Base-by-base conservation (phyloP, 2,888 invertebrate genomes). In the Drosophila tripunctata region DNA sequence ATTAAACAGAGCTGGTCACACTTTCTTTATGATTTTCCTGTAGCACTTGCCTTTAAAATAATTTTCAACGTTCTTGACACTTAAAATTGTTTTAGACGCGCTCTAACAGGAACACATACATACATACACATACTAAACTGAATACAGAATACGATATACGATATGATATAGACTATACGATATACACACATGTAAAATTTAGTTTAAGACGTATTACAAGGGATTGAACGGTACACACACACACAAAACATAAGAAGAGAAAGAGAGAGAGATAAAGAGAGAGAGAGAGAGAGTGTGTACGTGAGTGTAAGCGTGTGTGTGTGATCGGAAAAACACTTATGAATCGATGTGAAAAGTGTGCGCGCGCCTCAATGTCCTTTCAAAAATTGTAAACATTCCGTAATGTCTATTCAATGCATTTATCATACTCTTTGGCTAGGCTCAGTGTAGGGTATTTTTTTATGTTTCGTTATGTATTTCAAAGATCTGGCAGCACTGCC, bases 41-140 rank as follows among this genome's bases (percentile, higher is more conserved):
- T n/a, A 3, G 24, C 43, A 30, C 27, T n/a, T n/a, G n/a, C n/a
- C n/a, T n/a, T n/a, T n/a, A n/a, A n/a, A n/a, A n/a, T 17, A 27
- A 15, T 7, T 10, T 6, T 44, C 17, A 21, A 14, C 10, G 45
- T 7, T 36, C 48, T 51, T 17, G 2, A 30, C 12, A 12, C n/a
- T 41, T 2, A 10, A 17, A 14, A 5, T 30, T 50, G 36, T 51
- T 56, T 52, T 22, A 22, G 56, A 41, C 52, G 58, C 61, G 52
- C 48, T 71, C 61, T 48, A 48, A 40, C 36, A 24, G 51, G 44
- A 36, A 58, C 58, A 62, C 62, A 72, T 63, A 72, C 58, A 67
- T 48, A 58, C 58, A 62, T 57, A 72, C 67, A 72, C 58, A 67
- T 48, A 67, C 51, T 43, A 63, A 40, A 58, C 36, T 21, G 22